These are phyloP conservation scores for Catostylus mosaicus DNA, from an alignment of 30 jellyfish, hydroid and myxozoan genomes.

Conservation along the genomic window DNA sequence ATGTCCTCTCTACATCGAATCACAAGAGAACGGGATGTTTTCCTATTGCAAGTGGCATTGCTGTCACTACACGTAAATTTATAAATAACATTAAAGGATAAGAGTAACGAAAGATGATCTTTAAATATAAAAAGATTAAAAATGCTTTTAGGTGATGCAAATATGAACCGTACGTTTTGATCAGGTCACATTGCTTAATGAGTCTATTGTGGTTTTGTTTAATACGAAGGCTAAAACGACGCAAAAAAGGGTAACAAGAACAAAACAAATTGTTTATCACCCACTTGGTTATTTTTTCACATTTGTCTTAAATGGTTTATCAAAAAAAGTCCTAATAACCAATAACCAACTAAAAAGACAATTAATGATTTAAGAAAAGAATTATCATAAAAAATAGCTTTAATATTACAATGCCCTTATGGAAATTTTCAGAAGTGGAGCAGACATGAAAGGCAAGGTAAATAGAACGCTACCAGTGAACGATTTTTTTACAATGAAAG, in stretches of 20 bases:
- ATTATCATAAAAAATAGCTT: conserved; percentile 5
- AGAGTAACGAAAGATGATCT: conserved; percentile 16
- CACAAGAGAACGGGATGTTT: too few relatives aligned
- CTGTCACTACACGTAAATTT: too few relatives aligned
- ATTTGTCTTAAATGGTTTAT: not conserved
- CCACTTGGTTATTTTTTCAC: not conserved
- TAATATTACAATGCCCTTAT: not conserved
- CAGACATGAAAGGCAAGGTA: not conserved
- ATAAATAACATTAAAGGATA: conserved; percentile 24
- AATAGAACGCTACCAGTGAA: not conserved
- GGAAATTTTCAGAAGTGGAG: conserved; percentile 17
- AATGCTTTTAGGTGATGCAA: conserved; percentile 31
- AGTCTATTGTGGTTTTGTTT: conserved; percentile 7
- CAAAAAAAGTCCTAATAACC: not conserved
- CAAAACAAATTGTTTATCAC: not conserved
- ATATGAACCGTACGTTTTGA: conserved; percentile 5
- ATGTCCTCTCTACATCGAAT: too few relatives aligned
- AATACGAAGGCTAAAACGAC: conserved; percentile 6
- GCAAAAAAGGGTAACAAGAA: not conserved
- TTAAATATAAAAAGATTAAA: conserved; percentile 14
- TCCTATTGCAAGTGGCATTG: too few relatives aligned
- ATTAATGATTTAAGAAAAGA: not conserved
- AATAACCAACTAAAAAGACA: not conserved
- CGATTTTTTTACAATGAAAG: conserved; percentile 19
- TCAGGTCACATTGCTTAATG: conserved; percentile 21